These are phyloP conservation scores for Plutella xylostella DNA, from an alignment of 2,888 invertebrate species.

Conservation along the genomic window DNA sequence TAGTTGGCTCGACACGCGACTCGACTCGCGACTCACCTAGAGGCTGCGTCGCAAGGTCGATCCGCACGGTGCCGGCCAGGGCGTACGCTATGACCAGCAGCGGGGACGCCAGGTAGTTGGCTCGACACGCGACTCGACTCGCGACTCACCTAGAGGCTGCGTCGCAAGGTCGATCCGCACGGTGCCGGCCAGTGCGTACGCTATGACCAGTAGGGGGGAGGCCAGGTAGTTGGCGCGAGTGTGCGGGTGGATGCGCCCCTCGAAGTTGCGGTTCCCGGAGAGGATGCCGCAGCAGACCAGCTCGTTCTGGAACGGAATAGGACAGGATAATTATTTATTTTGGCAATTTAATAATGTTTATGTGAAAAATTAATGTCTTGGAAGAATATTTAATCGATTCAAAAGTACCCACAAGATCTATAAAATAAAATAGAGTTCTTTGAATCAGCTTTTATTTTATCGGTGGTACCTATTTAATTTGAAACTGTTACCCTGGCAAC, in stretches of 20 bases:
- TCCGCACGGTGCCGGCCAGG: conserved; percentile 92
- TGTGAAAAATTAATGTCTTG: too few species aligned
- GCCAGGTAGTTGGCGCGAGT: conserved; percentile 98
- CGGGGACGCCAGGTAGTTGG: conserved; percentile 98
- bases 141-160: conserved; percentile 79
- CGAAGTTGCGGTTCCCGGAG: conserved; percentile 98
- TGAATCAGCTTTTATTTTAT: too few species aligned
- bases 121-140: conserved; percentile 73
- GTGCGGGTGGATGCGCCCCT: conserved; percentile 97
- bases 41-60: conserved; percentile 94
- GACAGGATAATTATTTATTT: background rate
- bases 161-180: conserved; percentile 95
- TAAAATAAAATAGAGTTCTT: too few species aligned
- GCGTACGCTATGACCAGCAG: conserved; percentile 97
- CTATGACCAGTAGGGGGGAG: conserved; percentile 96
- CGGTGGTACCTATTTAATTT: too few species aligned
- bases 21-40: conserved; percentile 66
- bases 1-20: conserved; percentile 99
- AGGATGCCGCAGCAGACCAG: conserved; percentile 95
- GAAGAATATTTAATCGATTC: too few species aligned
- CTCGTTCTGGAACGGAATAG: conserved; percentile 74
- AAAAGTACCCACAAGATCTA: too few species aligned
- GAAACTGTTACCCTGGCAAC: too few species aligned
- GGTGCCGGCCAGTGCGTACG: conserved; percentile 96
- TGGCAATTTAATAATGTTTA: background rate